These are phyloP conservation scores for Macrophya annulata DNA, from an alignment of 2,888 invertebrate genomes.

Conservation along the genomic window DNA sequence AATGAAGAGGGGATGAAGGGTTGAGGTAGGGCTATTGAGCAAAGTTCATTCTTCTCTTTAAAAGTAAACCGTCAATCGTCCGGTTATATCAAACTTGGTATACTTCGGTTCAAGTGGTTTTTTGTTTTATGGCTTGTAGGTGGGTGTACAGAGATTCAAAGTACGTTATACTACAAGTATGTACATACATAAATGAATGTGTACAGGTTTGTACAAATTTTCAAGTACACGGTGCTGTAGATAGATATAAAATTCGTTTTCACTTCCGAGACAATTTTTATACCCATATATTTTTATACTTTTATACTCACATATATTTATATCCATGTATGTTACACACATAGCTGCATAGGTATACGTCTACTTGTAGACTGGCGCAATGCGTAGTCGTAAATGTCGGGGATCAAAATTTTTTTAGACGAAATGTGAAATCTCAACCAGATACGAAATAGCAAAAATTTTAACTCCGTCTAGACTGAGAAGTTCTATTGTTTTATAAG, in stretches of 20 bases:
- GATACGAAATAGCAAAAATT: neutral
- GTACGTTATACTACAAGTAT: neutral
- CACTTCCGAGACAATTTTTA: neutral
- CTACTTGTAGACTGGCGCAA: neutral
- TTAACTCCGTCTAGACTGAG: neutral
- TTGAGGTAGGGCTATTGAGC: constrained; percentile 2
- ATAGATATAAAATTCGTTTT: constrained; percentile 3
- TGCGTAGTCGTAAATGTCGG: constrained; percentile 22
- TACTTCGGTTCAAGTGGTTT: neutral
- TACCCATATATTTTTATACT: neutral
- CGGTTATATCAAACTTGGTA: neutral
- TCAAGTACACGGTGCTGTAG: neutral
- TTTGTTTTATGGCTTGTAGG: neutral
- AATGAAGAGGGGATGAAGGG: constrained; percentile 20
- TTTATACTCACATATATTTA: neutral
- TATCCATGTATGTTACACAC: neutral
- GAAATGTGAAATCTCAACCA: neutral
- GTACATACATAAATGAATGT: no score
- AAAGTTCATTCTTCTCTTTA: constrained; percentile 1
- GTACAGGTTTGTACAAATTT: neutral
- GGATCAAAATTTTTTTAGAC: neutral
- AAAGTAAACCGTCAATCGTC: constrained; percentile 25
- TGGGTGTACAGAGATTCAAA: neutral
- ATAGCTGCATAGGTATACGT: no score
- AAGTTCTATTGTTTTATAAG: neutral